Conservation (phyloP, 2,113 vertebrate species). For the Sinocyclocheilus rhinocerous region DNA sequence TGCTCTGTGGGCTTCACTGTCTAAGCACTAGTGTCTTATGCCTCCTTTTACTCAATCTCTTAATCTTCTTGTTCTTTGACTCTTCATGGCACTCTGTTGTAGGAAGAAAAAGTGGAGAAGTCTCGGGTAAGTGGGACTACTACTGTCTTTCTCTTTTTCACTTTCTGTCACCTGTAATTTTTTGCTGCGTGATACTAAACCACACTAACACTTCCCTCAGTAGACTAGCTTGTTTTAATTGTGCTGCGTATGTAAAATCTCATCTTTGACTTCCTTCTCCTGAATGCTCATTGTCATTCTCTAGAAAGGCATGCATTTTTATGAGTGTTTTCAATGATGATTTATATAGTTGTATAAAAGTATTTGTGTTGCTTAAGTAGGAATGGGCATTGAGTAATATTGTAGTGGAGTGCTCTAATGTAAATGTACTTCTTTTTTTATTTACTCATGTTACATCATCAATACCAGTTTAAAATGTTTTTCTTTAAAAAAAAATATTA, state of each 20-base stretch:
- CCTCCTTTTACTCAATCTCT: slow-evolving; percentile 74
- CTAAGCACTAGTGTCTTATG: slow-evolving; percentile 81
- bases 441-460: background rate
- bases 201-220: background rate
- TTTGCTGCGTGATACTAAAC: background rate
- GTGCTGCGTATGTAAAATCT: background rate
- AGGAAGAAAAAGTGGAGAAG: slow-evolving; percentile 99
- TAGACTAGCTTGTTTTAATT: slow-evolving; percentile 1
- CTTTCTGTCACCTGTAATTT: background rate
- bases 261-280: background rate
- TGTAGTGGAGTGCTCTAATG: background rate
- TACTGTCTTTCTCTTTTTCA: background rate
- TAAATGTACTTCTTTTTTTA: background rate
- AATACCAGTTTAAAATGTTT: background rate
- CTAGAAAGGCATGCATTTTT: no score
- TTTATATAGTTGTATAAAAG: background rate
- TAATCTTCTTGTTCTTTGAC: slow-evolving; percentile 84
- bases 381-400: background rate
- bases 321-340: background rate
- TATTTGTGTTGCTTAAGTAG: background rate
- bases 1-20: slow-evolving; percentile 83
- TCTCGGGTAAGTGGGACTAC: slow-evolving; percentile 92
- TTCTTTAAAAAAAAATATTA: background rate
- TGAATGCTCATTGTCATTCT: background rate
- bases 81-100: slow-evolving; percentile 87